Base-by-base conservation (phyloP, 2,797 vertebrate species). In the Periophthalmus magnuspinnatus region DNA sequence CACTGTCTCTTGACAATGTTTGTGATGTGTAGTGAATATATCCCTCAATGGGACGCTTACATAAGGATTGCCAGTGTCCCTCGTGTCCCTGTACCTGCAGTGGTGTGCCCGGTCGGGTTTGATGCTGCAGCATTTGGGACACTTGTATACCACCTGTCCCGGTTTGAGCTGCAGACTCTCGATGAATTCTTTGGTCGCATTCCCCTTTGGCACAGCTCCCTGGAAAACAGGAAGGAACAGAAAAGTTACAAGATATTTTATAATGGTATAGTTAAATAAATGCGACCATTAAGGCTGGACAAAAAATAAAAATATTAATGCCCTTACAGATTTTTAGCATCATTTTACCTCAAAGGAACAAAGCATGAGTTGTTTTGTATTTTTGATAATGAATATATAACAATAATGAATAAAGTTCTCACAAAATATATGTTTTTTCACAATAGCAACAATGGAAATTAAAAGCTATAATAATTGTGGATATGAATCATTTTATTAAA, bases 91-190 rank as follows among this genome's bases (percentile, higher is more conserved):
- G 36, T 86, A 91, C 90, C 89, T 92, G 90, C 89, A 92, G 88
- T 92, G 97, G 87, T 99, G 97, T 47, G 97, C 97, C 86, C 97
- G 88, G 89, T 99, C 97, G 0, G 97, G 97, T 86, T 99, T 99
- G 88, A 99, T 99, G 93, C 97, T 98, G 93, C 97, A 99, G 90
- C 97, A 99, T 78, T 99, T 99, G 74, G 97, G 97, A 84, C 97
- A 99, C 86, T 99, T 99, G 90, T 98, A 99, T 66, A 99, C 96
- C 89, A 99, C 97, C 87, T 99, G 97, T 21, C 97, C 97, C 0
- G 97, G 97, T 84, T 98, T 98, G 72, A 99, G 92, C 90, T 98
- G 96, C 83, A 99, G 93, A 86, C 97, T 99, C 90, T 99, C 97
- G 0, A 99, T 98, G 83, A 97, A 99, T 79, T 99, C 97, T 89